Base-by-base conservation (phyloP, 2,888 invertebrate genomes). In the Belgica antarctica region DNA sequence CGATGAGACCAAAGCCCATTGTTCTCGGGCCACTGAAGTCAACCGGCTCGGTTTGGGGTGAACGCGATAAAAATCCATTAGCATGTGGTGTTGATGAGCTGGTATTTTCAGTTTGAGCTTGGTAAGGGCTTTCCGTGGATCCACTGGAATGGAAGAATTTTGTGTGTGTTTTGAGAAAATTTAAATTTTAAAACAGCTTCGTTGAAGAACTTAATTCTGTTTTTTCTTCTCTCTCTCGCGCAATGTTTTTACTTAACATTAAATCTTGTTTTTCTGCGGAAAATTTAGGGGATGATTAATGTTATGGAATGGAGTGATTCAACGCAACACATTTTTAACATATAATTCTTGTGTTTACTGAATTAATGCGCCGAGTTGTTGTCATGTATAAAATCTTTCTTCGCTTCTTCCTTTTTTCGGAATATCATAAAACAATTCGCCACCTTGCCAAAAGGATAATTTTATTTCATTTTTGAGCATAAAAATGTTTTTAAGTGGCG, bases 41-140 rank as follows among this genome's bases (percentile, higher is more conserved):
- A 71, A 88, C 87, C 28, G 88, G 88, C 77, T 88, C 88, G 73
- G 86, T 87, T 80, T 88, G 88, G 72, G 87, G 86, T 61, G 84
- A 83, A 73, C 84, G 79, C 22, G 86, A 83, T 52, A 83, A 82
- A 71, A 80, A 75, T 47, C 78, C 79, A 73, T 80, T 74, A 75
- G 81, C 75, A 77, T 81, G 76, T 46, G 76, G 73, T 81, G 82
- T 70, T 24, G 70, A 57, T 4, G 70, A 17, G 41, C 24, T 70
- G 12, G n/a, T 70, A 17, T 61, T 70, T 17, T 70, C 61, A 5
- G 36, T 19, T 41, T 70, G 61, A n/a, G 70, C 15, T 61, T 47
- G 70, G 57, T 70, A 70, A 36, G 41, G 41, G 15, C 57, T 70
- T n/a, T 61, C 70, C 1, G 70, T 27, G 27, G 41, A 36, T 25